Percentiles rank a stretch among this genome's conserved stretches.
Evolutionary conservation across 2,113 vertebrate species (phyloP).

Genomic region (Zosterops lateralis): DNA sequence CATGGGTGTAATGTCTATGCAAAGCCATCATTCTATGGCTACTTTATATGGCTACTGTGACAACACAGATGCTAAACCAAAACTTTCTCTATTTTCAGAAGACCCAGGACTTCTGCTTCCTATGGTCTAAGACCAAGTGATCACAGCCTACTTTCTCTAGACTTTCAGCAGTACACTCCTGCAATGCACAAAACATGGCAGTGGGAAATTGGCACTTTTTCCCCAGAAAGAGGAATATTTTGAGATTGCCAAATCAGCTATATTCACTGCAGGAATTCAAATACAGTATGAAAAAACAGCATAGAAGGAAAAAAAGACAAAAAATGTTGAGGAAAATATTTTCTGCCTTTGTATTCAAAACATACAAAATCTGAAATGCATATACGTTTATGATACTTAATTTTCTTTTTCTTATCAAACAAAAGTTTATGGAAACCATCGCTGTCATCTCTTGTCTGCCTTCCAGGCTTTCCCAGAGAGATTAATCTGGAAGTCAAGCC

Average conservation of each 20-base stretch:
- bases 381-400: not conserved
- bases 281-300: not conserved
- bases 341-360: not conserved
- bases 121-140: not conserved
- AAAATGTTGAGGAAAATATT: not conserved
- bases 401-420: not conserved
- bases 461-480: not conserved
- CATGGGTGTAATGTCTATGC: fast-evolving
- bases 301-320: not conserved
- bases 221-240: not conserved
- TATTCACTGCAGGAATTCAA: not conserved
- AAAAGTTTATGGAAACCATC: not conserved
- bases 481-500: not conserved
- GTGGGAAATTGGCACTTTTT: not conserved
- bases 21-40: not conserved
- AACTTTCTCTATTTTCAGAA: not conserved
- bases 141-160: not conserved
- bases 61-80: not conserved
- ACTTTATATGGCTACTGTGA: not conserved
- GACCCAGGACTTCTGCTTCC: not conserved
- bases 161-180: not conserved
- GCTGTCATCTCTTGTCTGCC: not conserved
- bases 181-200: not conserved
- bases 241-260: not conserved
- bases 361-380: not conserved